Percentiles rank a stretch among this genome's conserved stretches.
phyloP scores from a whole-genome alignment of 2,113 vertebrate genomes.

The Glaucomys volans region DNA sequence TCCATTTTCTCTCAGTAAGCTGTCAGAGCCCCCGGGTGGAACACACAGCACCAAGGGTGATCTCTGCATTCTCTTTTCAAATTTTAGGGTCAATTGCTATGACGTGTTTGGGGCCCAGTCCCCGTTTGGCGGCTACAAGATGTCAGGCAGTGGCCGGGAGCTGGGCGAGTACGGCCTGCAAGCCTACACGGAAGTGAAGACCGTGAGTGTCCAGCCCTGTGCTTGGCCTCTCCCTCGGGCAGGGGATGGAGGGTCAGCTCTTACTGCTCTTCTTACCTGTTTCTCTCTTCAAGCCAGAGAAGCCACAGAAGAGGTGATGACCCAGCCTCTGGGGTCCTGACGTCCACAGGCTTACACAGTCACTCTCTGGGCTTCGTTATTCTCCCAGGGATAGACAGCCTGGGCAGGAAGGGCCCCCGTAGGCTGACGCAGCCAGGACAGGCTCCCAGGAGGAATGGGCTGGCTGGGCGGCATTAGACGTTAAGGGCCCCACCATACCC shows the following conservation, averaged over 20 bases:
- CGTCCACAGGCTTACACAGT: not conserved
- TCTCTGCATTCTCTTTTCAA: not conserved
- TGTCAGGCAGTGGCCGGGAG: conserved; percentile 95
- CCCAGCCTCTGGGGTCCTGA: not conserved
- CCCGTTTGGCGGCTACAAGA: conserved; percentile 97
- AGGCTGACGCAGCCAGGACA: not conserved
- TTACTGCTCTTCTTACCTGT: not conserved
- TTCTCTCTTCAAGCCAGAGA: not conserved
- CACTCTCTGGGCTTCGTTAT: not conserved
- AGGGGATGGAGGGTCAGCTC: accelerated
- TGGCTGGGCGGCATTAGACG: not conserved
- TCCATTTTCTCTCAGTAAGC: not conserved
- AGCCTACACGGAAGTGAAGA: conserved; percentile 96
- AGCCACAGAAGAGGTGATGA: not conserved
- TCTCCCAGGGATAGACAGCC: not conserved
- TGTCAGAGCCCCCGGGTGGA: not conserved
- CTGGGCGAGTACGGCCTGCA: conserved; percentile 95
- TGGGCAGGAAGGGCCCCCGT: not conserved
- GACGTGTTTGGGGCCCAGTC: conserved; percentile 94
- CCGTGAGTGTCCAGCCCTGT: conserved; percentile 86
- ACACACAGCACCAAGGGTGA: not conserved
- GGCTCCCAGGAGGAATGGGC: not conserved
- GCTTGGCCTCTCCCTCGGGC: not conserved
- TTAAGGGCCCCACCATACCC: not conserved
- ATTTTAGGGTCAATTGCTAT: conserved; percentile 97